Conservation (phyloP, 2,888 invertebrate genomes). For the Melanargia galathea region DNA sequence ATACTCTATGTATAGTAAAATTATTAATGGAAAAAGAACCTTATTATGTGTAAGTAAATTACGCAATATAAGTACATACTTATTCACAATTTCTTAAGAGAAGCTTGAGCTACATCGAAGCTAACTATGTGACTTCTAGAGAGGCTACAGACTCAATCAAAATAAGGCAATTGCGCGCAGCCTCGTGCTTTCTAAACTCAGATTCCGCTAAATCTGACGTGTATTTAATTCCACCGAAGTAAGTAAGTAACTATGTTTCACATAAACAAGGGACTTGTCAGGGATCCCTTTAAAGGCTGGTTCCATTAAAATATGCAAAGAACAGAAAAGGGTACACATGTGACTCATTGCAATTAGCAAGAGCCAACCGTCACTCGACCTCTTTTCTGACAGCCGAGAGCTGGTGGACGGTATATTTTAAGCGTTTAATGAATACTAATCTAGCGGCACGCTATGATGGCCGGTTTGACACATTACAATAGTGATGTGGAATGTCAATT, state of each 20-base stretch:
- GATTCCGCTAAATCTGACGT: neutral
- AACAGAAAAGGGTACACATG: neutral
- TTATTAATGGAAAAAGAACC: too few relatives aligned
- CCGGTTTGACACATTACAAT: too few relatives aligned
- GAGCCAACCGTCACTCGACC: constrained; percentile 1
- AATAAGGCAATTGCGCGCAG: neutral
- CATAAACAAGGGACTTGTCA: neutral
- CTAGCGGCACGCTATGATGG: too few relatives aligned
- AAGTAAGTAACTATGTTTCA: neutral
- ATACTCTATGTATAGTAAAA: too few relatives aligned
- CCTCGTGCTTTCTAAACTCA: neutral
- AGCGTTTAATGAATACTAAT: too few relatives aligned
- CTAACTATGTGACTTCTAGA: too few relatives aligned
- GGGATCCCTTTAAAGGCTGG: neutral
- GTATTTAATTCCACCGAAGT: neutral
- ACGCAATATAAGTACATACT: too few relatives aligned
- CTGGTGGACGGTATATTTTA: neutral
- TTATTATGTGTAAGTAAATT: too few relatives aligned
- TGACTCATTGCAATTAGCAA: constrained; percentile 5
- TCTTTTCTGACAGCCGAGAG: neutral
- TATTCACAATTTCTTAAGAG: too few relatives aligned
- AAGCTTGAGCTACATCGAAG: too few relatives aligned
- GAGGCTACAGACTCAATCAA: too few relatives aligned
- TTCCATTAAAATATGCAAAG: neutral
- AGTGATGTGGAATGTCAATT: too few relatives aligned